Evolutionary conservation across 1,140 invertebrate genomes (phyloP).

Genomic region (Danaus melanippus): DNA sequence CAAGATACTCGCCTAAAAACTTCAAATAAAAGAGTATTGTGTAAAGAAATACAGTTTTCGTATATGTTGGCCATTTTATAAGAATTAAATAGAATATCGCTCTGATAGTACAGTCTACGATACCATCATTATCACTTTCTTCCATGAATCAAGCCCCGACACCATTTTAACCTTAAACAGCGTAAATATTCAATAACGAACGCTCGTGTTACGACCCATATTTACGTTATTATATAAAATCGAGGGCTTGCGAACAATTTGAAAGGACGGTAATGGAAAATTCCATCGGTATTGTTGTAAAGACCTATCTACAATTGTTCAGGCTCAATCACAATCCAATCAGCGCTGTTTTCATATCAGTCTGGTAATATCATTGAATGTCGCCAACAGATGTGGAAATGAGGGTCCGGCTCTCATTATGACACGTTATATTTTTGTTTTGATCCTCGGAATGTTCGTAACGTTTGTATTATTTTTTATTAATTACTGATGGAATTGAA

Average conservation of each 20-base stretch:
- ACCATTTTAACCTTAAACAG: no score
- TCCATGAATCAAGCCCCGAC: no score
- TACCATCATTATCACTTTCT: no score
- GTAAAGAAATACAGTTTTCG: no score
- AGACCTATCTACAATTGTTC: slow-evolving; percentile 38
- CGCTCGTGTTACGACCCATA: background rate
- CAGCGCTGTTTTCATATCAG: slow-evolving; percentile 47
- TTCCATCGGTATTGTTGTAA: slow-evolving; percentile 14
- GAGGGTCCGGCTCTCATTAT: background rate
- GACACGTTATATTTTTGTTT: no score
- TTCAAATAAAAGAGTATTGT: no score
- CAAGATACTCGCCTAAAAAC: no score
- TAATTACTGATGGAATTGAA: background rate
- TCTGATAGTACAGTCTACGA: no score
- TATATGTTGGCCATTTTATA: no score
- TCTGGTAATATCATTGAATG: slow-evolving; percentile 45
- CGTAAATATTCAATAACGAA: background rate
- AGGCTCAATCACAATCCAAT: slow-evolving; percentile 48
- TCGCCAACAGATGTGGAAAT: slow-evolving; percentile 29
- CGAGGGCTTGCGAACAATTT: background rate
- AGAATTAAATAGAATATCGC: no score
- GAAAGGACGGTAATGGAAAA: slow-evolving; percentile 21
- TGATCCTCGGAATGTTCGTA: no score
- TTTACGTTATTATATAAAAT: slow-evolving; percentile 1
- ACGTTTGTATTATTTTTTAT: background rate